Percentiles rank a stretch among this genome's conserved stretches.
Evolutionary conservation across 2,888 invertebrate genomes (phyloP).

Genomic region (Eurytoma californica): DNA sequence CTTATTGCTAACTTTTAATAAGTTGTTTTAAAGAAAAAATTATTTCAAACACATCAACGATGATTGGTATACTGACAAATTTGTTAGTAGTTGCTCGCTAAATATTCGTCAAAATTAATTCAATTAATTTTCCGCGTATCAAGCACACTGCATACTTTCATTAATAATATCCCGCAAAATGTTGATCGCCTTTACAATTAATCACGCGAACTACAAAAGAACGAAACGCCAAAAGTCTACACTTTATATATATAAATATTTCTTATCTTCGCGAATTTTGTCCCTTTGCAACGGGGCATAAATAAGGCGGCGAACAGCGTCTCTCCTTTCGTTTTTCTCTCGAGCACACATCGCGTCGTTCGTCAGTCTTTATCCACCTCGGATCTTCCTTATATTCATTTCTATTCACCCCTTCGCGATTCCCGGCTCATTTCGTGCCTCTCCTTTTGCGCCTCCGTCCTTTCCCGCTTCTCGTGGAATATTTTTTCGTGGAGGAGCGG

Average conservation of each 20-base stretch:
- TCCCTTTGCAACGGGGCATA: conserved; percentile 7
- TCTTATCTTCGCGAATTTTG: conserved; percentile 24
- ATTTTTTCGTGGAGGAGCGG: conserved; percentile 60
- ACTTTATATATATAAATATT: conserved; percentile 2
- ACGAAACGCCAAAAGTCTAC: too few species aligned
- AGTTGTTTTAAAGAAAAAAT: too few species aligned
- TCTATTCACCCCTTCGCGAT: conserved; percentile 44
- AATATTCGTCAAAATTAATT: too few species aligned
- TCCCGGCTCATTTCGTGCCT: conserved; percentile 14
- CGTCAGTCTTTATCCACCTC: conserved; percentile 49
- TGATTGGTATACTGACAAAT: too few species aligned
- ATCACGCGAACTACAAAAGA: too few species aligned
- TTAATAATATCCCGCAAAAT: too few species aligned
- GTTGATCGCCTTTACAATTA: too few species aligned
- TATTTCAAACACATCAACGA: too few species aligned
- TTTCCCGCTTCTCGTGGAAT: conserved; percentile 33
- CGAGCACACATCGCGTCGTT: conserved; percentile 12
- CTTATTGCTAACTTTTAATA: too few species aligned
- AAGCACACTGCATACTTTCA: too few species aligned
- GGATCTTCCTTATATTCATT: conserved; percentile 51
- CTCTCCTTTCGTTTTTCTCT: conserved; percentile 31
- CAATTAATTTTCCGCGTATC: too few species aligned
- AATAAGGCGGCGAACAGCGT: conserved; percentile 17
- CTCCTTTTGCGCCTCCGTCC: conserved; percentile 29
- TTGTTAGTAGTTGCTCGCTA: too few species aligned